These are phyloP conservation scores for Myripristis jacobus DNA, from an alignment of 2,797 vertebrate genomes.

Conservation along the genomic window DNA sequence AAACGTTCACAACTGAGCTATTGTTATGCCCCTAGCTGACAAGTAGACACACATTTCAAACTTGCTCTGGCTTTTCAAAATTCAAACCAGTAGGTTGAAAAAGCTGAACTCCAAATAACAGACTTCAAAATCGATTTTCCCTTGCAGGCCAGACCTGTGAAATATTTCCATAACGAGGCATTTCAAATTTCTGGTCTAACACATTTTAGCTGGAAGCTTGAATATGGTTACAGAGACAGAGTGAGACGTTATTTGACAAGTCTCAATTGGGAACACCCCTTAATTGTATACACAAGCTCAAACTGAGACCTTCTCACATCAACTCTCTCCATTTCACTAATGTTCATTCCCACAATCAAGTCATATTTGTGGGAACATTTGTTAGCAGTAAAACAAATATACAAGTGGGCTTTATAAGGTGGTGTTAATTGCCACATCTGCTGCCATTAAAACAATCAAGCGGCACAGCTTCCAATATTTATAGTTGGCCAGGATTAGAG, in stretches of 20 bases:
- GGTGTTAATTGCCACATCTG: constrained; percentile 90
- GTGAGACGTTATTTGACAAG: constrained; percentile 82
- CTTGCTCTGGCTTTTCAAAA: constrained; percentile 47
- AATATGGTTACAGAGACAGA: constrained; percentile 65
- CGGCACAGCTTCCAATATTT: constrained; percentile 82
- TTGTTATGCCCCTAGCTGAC: constrained; percentile 61
- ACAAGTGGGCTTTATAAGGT: constrained; percentile 84
- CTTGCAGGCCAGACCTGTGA: constrained; percentile 33
- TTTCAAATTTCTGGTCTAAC: constrained; percentile 48
- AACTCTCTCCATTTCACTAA: constrained; percentile 79
- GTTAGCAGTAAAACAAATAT: constrained; percentile 88
- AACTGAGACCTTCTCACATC: constrained; percentile 77
- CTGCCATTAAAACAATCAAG: constrained; percentile 88
- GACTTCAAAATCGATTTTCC: constrained; percentile 57
- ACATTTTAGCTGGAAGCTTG: constrained; percentile 59
- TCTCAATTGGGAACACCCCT: constrained; percentile 79
- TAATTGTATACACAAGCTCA: constrained; percentile 82
- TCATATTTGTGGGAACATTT: constrained; percentile 88
- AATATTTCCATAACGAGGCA: constrained; percentile 51
- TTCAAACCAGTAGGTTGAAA: constrained; percentile 61
- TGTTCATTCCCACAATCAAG: constrained; percentile 84
- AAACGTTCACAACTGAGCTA: constrained; percentile 55
- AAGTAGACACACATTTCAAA: constrained; percentile 63
- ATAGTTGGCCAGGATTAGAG: constrained; percentile 82
- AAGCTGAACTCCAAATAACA: constrained; percentile 52